Evolutionary conservation across 2,797 vertebrate genomes (phyloP).

Genomic region (Spheniscus humboldti): DNA sequence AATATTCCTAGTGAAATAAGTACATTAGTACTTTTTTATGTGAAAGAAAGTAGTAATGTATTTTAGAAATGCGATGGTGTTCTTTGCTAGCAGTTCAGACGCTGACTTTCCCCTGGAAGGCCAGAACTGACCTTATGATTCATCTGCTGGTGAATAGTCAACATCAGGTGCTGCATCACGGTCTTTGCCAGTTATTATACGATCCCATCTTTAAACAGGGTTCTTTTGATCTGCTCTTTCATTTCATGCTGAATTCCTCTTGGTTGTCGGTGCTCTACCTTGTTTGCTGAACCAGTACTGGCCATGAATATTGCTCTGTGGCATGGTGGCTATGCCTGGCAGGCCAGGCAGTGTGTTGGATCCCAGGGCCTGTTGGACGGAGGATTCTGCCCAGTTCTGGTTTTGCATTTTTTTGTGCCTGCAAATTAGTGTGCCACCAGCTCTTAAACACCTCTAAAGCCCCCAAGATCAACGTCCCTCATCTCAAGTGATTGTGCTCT

Average conservation of each 20-base stretch:
- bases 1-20: fast-evolving
- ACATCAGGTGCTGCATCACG: not conserved
- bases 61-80: fast-evolving
- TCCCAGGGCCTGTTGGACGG: not conserved
- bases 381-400: not conserved
- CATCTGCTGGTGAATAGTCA: not conserved
- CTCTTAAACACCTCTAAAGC: not conserved
- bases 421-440: fast-evolving
- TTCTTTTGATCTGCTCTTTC: not conserved
- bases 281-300: not conserved
- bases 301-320: fast-evolving
- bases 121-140: not conserved
- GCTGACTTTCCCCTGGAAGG: not conserved
- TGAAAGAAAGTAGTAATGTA: fast-evolving
- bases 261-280: not conserved
- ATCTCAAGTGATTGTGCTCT: not conserved
- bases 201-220: fast-evolving
- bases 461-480: not conserved
- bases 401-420: not conserved
- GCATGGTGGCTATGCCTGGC: not conserved
- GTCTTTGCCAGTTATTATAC: not conserved
- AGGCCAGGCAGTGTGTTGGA: not conserved
- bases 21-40: fast-evolving
- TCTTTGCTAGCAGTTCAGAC: not conserved
- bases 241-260: not conserved